Evolutionary conservation across 2,113 vertebrate species (phyloP).

Genomic region (Vidua macroura): DNA sequence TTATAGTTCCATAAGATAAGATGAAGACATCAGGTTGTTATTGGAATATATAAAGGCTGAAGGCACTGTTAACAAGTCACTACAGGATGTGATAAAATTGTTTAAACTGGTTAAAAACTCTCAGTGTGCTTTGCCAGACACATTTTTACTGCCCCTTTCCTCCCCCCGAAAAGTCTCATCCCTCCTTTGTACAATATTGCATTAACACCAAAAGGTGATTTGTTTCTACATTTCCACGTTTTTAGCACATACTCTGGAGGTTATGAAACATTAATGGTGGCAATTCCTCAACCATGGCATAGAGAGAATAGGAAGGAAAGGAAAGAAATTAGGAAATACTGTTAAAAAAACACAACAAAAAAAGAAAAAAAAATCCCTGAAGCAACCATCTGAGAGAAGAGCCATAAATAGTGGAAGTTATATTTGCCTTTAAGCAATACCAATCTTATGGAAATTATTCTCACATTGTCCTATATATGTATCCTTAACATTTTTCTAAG

Average conservation of each 20-base stretch:
- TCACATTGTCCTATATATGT: background rate
- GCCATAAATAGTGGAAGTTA: background rate
- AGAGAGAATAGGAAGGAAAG: background rate
- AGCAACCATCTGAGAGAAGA: background rate
- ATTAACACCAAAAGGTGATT: conserved; percentile 50
- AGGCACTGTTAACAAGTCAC: conserved; percentile 59
- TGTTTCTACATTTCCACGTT: conserved; percentile 42
- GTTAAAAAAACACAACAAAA: background rate
- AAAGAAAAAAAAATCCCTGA: background rate
- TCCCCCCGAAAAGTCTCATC: background rate
- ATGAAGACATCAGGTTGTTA: conserved; percentile 58
- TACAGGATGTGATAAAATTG: conserved; percentile 60
- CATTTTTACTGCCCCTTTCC: conserved; percentile 19
- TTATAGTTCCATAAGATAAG: conserved; percentile 51
- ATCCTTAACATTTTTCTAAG: background rate
- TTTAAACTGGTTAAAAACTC: conserved; percentile 56
- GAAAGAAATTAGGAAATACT: conserved; percentile 12
- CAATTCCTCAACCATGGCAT: background rate
- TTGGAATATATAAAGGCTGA: conserved; percentile 65
- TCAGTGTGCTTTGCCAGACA: conserved; percentile 30
- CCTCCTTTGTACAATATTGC: conserved; percentile 6
- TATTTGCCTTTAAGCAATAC: conserved; percentile 19
- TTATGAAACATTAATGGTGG: conserved; percentile 66
- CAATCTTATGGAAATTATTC: background rate
- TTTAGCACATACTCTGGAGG: conserved; percentile 34